These are phyloP conservation scores for Volucella inflata DNA, from an alignment of 2,888 invertebrate species.

Conservation along the genomic window DNA sequence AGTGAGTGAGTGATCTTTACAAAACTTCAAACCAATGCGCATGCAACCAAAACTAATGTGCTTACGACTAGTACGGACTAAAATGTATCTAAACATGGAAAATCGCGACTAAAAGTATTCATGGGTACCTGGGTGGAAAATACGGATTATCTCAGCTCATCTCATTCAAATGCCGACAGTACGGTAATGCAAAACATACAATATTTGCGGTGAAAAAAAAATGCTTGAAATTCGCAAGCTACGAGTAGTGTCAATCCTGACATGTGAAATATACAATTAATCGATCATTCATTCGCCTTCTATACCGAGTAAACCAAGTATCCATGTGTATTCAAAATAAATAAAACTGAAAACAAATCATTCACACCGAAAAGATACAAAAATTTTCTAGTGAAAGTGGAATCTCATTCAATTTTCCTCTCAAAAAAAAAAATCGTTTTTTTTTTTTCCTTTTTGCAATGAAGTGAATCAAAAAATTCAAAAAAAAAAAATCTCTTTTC, in stretches of 20 bases:
- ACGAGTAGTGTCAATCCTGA: neutral
- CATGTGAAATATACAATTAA: neutral
- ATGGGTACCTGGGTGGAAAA: constrained; percentile 20
- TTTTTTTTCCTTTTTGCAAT: constrained; percentile 40
- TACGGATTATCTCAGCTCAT: too few species aligned
- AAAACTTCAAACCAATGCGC: constrained; percentile 29
- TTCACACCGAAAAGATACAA: constrained; percentile 47
- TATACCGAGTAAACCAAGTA: neutral
- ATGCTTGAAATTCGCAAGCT: neutral
- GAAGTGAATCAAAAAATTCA: constrained; percentile 23
- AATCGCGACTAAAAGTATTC: constrained; percentile 26
- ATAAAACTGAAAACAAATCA: constrained; percentile 43
- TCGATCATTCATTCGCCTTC: neutral
- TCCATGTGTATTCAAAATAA: constrained; percentile 23
- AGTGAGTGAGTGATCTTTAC: constrained; percentile 58
- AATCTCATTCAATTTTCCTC: constrained; percentile 36
- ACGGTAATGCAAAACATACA: neutral
- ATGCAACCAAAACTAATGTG: constrained; percentile 11
- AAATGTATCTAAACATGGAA: constrained; percentile 49
- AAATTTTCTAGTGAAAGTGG: constrained; percentile 71
- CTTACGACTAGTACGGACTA: neutral
- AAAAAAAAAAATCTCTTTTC: constrained; percentile 40
- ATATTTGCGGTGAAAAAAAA: constrained; percentile 8
- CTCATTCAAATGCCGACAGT: constrained; percentile 25
- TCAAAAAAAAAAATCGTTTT: too few species aligned